Percentiles rank a stretch among this genome's conserved stretches.
Conservation (phyloP, 2,113 vertebrate genomes). For the Plecotus auritus region DNA sequence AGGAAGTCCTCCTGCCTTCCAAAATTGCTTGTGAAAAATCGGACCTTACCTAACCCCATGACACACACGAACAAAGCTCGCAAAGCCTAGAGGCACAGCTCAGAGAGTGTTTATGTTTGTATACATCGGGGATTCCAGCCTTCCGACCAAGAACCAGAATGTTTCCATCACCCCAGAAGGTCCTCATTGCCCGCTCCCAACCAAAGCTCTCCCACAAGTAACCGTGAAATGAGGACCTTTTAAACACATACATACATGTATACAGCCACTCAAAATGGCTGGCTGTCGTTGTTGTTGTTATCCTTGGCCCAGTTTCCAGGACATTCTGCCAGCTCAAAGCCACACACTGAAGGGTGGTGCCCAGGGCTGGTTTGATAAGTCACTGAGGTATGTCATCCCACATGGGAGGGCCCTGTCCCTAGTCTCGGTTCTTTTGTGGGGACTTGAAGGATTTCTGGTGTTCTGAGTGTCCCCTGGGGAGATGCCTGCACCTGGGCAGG, state of each 20-base stretch:
- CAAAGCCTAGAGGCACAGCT: not conserved
- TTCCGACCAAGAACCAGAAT: not conserved
- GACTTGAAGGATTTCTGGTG: not conserved
- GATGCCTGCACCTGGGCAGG: not conserved
- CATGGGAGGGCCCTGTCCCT: fast-evolving
- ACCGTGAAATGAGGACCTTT: not conserved
- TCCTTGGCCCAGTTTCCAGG: not conserved
- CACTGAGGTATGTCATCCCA: not conserved
- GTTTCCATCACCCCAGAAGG: not conserved
- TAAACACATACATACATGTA: not conserved
- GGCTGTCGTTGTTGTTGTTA: not conserved
- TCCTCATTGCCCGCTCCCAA: not conserved
- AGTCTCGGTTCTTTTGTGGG: not conserved
- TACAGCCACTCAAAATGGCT: not conserved
- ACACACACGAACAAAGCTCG: not conserved
- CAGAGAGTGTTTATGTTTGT: not conserved
- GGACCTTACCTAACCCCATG: not conserved
- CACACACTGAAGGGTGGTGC: not conserved
- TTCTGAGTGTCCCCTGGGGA: not conserved
- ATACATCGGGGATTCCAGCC: fast-evolving
- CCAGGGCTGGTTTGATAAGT: not conserved
- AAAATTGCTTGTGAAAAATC: not conserved
- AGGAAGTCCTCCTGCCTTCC: not conserved
- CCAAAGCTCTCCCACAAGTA: not conserved
- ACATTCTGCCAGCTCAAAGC: not conserved